Percentiles rank a stretch among this genome's conserved stretches.
phyloP scores from a whole-genome alignment of 2,797 vertebrate species.

The Amblyraja radiata region DNA sequence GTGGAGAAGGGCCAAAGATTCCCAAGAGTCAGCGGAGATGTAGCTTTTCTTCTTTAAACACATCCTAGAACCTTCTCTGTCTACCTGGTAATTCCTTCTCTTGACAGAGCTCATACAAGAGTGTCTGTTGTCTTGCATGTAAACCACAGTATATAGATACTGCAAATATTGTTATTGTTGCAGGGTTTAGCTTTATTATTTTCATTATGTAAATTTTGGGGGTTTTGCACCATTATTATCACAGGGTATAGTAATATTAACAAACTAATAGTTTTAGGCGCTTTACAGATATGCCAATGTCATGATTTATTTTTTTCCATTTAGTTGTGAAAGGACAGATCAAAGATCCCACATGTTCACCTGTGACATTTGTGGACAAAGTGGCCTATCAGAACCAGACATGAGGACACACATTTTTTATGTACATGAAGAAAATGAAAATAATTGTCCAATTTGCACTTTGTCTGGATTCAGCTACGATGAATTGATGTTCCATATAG shows the following conservation, averaged over 20 bases:
- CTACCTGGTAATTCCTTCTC: too few species aligned
- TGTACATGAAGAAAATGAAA: conserved; percentile 61
- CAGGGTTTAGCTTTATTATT: neutral
- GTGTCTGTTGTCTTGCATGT: too few species aligned
- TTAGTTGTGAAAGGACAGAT: neutral
- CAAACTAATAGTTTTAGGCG: neutral
- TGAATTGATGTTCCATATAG: conserved; percentile 66
- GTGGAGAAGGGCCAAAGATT: too few species aligned
- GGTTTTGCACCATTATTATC: neutral
- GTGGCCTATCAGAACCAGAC: conserved; percentile 60
- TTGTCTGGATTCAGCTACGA: conserved; percentile 65
- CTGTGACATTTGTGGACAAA: conserved; percentile 73
- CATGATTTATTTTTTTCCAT: neutral
- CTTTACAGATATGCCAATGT: neutral
- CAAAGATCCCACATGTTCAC: conserved; percentile 56
- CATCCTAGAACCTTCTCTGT: too few species aligned
- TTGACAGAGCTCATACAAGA: too few species aligned
- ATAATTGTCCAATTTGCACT: conserved; percentile 66
- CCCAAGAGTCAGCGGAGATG: too few species aligned
- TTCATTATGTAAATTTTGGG: neutral
- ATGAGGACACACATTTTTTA: conserved; percentile 69
- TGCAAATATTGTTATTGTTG: neutral
- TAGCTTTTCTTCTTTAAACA: too few species aligned
- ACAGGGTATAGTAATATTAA: neutral
- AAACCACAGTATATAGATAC: too few species aligned